A percentile compares a stretch with the other conserved stretches of the same genome.
phyloP scores from a whole-genome alignment of 2,797 vertebrate genomes.

The Clangula hyemalis region DNA sequence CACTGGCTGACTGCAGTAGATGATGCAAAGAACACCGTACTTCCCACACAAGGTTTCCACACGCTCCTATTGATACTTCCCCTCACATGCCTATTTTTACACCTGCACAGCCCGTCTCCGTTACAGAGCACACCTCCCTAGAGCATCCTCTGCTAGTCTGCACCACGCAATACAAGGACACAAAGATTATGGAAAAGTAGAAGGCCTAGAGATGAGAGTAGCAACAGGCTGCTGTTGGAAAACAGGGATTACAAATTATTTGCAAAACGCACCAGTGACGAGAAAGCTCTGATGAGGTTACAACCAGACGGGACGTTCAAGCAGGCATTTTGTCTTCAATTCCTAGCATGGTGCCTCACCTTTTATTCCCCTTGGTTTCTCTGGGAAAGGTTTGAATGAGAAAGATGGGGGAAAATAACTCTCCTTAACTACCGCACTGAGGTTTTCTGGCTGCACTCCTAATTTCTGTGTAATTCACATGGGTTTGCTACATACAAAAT shows the following conservation, averaged over 20 bases:
- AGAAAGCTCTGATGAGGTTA: neutral
- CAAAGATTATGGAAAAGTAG: neutral
- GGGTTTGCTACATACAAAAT: neutral
- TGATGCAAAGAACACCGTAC: neutral
- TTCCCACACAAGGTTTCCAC: neutral
- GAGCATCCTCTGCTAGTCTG: neutral
- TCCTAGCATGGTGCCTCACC: neutral
- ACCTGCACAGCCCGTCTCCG: neutral
- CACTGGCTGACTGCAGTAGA: neutral
- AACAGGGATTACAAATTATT: too few relatives aligned
- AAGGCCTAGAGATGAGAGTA: neutral
- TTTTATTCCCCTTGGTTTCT: neutral
- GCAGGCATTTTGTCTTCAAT: neutral
- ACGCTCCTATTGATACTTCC: neutral
- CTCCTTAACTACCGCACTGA: neutral
- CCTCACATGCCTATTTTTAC: neutral
- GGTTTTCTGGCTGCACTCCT: neutral
- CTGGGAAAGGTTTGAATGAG: neutral
- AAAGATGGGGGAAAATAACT: neutral
- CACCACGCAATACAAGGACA: neutral
- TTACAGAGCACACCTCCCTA: neutral
- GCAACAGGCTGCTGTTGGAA: neutral
- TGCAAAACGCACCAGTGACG: neutral
- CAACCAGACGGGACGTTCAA: neutral
- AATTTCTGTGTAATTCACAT: neutral